Conservation (phyloP, 2,888 invertebrate genomes). For the Macrosoma leucophasiata region DNA sequence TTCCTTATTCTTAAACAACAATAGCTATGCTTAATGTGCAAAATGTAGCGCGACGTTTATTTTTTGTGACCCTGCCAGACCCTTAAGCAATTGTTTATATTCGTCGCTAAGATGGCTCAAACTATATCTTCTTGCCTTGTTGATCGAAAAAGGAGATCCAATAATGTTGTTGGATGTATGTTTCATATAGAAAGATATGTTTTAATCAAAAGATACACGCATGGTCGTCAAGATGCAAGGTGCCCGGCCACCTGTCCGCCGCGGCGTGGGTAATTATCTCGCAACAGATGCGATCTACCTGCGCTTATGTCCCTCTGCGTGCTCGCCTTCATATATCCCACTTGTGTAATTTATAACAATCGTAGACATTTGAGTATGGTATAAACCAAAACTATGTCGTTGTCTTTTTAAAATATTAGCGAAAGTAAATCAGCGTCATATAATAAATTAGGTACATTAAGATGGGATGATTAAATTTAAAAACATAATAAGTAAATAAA, state of each 20-base stretch:
- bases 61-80: constrained; percentile 40
- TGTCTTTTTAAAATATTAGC: too few relatives aligned
- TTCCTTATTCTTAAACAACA: constrained; percentile 60
- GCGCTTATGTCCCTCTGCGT: constrained; percentile 37
- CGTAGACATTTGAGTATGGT: too few relatives aligned
- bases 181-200: constrained; percentile 2
- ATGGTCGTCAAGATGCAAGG: constrained; percentile 57
- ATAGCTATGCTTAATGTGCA: constrained; percentile 61
- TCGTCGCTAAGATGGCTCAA: too few relatives aligned
- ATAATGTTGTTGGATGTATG: constrained; percentile 27
- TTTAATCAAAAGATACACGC: constrained; percentile 31
- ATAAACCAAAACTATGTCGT: too few relatives aligned
- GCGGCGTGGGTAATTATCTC: constrained; percentile 50
- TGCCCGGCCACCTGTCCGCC: constrained; percentile 63
- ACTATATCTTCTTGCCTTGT: too few relatives aligned
- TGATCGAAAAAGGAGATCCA: too few relatives aligned
- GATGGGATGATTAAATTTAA: too few relatives aligned
- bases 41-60: constrained; percentile 62
- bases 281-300: constrained; percentile 68
- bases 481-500: too few relatives aligned
- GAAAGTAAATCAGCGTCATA: too few relatives aligned
- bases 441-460: too few relatives aligned
- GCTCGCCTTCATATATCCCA: constrained; percentile 10
- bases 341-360: too few relatives aligned
- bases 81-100: constrained; percentile 26